A percentile compares a stretch with the other conserved stretches of the same genome.
Conservation (phyloP, 2,113 vertebrate genomes). For the Coregonus clupeaformis region DNA sequence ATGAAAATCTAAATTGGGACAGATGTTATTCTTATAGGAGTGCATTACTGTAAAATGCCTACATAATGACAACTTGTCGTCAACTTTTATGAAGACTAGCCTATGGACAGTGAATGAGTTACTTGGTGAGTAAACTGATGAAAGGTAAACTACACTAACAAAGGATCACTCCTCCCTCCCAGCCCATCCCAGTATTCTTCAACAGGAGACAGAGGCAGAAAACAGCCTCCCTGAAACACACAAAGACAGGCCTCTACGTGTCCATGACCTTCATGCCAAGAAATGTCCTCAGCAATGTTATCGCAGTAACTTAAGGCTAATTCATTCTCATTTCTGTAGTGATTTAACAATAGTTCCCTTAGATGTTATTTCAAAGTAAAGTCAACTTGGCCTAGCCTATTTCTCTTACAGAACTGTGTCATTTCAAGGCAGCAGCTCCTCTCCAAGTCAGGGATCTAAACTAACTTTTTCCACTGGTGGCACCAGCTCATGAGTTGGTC, state of each 20-base stretch:
- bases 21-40: no score
- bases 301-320: not conserved
- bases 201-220: not conserved
- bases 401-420: not conserved
- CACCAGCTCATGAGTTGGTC: no score
- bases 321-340: no score
- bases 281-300: not conserved
- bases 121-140: not conserved
- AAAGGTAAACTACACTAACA: not conserved
- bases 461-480: no score
- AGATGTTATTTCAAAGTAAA: conserved; percentile 13
- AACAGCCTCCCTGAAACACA: conserved; percentile 21
- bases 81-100: not conserved
- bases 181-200: conserved; percentile 2
- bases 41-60: no score
- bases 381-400: not conserved
- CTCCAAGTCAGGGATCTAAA: no score
- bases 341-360: no score
- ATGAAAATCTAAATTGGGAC: no score
- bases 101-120: not conserved
- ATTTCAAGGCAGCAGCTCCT: no score
- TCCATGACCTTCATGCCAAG: conserved; percentile 29
- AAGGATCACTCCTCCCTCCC: not conserved
- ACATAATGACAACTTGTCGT: no score
- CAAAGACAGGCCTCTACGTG: conserved; percentile 46